Percentiles rank a stretch among this genome's conserved stretches.
phyloP scores from a whole-genome alignment of 2,113 vertebrate species.

The Scopus umbretta region DNA sequence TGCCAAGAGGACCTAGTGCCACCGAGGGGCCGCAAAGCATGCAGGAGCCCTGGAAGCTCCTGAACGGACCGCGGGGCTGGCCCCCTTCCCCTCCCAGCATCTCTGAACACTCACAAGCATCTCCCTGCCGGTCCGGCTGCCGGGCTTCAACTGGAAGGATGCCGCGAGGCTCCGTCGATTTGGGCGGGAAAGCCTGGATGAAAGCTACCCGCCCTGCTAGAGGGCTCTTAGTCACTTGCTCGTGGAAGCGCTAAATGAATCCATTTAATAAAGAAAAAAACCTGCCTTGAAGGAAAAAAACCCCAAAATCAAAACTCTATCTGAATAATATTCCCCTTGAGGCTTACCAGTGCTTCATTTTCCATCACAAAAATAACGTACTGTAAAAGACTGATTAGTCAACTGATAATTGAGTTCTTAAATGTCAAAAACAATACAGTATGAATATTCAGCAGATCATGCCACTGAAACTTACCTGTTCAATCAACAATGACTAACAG shows the following conservation, averaged over 20 bases:
- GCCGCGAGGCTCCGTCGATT: too few relatives aligned
- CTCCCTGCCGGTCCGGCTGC: background rate
- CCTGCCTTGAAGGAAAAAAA: background rate
- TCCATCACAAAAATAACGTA: conserved; percentile 70
- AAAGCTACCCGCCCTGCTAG: background rate
- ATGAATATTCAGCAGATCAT: conserved; percentile 83
- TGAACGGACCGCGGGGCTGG: fast-evolving
- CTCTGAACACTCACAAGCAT: too few relatives aligned
- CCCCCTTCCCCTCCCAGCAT: background rate
- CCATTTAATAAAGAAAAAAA: background rate
- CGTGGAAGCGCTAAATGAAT: conserved; percentile 33
- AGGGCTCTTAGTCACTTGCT: background rate
- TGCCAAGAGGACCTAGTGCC: background rate
- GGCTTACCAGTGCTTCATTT: conserved; percentile 54
- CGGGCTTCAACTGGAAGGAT: background rate
- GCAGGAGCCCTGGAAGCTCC: background rate
- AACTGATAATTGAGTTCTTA: conserved; percentile 83
- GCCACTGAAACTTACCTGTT: conserved; percentile 74
- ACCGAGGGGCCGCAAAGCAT: background rate
- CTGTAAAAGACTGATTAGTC: conserved; percentile 81
- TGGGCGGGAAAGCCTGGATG: background rate
- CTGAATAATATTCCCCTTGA: conserved; percentile 53
- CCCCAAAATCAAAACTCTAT: conserved; percentile 11
- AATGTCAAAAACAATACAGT: conserved; percentile 81
- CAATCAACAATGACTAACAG: conserved; percentile 75